phyloP scores from a whole-genome alignment of 2,113 vertebrate species.

The Sinocyclocheilus maitianheensis region DNA sequence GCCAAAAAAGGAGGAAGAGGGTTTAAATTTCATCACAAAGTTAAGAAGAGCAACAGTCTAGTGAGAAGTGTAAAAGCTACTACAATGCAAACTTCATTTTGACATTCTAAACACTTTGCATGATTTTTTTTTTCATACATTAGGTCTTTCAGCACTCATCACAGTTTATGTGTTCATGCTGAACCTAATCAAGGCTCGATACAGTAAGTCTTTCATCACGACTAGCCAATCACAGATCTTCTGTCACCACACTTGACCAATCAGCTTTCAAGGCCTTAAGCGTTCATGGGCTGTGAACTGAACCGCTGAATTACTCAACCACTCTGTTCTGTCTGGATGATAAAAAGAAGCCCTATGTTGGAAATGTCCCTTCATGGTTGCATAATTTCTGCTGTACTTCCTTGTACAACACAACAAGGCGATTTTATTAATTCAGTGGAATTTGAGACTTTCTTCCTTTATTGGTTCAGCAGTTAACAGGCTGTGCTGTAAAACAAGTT shows the following conservation, averaged over 20 bases:
- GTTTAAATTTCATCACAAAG: neutral
- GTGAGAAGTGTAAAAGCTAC: neutral
- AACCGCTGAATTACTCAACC: slow-evolving; percentile 59
- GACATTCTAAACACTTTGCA: neutral
- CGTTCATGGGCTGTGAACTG: neutral
- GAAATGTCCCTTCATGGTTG: slow-evolving; percentile 25
- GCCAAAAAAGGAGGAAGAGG: neutral
- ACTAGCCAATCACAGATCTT: neutral
- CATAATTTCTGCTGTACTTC: slow-evolving; percentile 30
- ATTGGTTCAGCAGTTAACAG: neutral
- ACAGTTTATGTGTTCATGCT: too few relatives aligned
- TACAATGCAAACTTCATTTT: neutral
- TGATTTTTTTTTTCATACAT: too few relatives aligned
- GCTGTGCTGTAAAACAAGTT: neutral
- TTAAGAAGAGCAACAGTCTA: neutral
- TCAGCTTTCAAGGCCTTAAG: slow-evolving; percentile 53
- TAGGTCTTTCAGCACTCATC: too few relatives aligned
- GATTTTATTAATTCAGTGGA: neutral
- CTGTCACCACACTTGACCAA: slow-evolving; percentile 26
- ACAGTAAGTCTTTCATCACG: neutral
- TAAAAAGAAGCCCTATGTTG: slow-evolving; percentile 57
- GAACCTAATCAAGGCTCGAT: neutral
- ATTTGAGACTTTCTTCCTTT: neutral
- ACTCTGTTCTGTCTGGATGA: slow-evolving; percentile 50
- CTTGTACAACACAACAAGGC: neutral